phyloP scores from a whole-genome alignment of 2,113 vertebrate species.

The Elgaria multicarinata region DNA sequence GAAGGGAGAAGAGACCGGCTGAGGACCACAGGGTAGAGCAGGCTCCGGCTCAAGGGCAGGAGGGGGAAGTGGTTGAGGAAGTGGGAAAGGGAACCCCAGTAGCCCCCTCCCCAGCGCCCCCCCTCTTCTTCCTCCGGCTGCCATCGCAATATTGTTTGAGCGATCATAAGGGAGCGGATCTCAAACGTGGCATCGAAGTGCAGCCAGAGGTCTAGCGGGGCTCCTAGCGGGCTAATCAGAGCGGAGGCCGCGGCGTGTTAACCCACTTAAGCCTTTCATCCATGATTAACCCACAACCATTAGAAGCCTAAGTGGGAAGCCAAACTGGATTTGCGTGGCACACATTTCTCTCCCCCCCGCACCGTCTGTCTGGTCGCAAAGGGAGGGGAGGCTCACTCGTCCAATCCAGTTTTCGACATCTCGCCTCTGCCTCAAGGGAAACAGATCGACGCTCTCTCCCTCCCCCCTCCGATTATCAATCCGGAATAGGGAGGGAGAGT shows the following conservation, averaged over 20 bases:
- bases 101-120: background rate
- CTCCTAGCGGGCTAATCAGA: constrained; percentile 54
- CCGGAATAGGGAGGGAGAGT: constrained; percentile 11
- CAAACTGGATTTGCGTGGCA: constrained; percentile 10
- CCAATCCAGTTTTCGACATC: background rate
- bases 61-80: background rate
- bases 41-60: background rate
- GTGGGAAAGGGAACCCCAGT: background rate
- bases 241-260: constrained; percentile 35
- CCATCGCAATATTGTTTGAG: background rate
- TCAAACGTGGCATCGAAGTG: background rate
- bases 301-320: background rate
- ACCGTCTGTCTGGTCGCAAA: background rate
- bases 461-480: constrained; percentile 24
- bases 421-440: constrained; percentile 31
- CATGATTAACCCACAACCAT: constrained; percentile 60
- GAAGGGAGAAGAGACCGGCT: constrained; percentile 46
- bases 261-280: constrained; percentile 54
- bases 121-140: background rate
- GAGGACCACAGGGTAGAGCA: constrained; percentile 1
- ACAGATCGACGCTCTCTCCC: constrained; percentile 3
- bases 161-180: background rate
- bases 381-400: background rate
- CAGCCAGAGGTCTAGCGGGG: background rate
- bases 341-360: background rate